Conservation (phyloP, 1,140 invertebrate genomes). For the Pseudomyrmex sp. region DNA sequence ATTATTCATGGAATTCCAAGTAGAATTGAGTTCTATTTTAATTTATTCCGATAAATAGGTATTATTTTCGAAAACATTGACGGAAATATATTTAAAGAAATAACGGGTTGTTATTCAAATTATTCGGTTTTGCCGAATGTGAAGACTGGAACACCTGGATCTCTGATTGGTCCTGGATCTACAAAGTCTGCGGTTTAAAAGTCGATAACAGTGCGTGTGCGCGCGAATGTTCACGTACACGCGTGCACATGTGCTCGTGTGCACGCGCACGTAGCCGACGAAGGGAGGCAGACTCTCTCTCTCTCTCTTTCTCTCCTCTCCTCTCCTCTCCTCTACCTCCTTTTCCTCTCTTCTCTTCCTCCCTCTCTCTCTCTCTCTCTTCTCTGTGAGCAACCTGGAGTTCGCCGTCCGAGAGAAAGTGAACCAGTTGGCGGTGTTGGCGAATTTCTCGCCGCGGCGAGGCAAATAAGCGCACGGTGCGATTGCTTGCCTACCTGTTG, state of each 20-base stretch:
- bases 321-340: too few relatives aligned
- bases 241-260: background rate
- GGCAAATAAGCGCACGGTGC: constrained; percentile 59
- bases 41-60: too few relatives aligned
- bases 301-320: too few relatives aligned
- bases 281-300: too few relatives aligned
- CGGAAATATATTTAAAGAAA: too few relatives aligned
- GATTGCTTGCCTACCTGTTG: constrained; percentile 56
- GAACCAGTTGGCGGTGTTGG: constrained; percentile 82
- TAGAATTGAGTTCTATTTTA: too few relatives aligned
- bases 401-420: constrained; percentile 82
- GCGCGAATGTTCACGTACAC: background rate
- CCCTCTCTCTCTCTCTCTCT: too few relatives aligned
- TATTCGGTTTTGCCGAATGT: background rate
- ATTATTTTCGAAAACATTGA: too few relatives aligned
- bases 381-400: constrained; percentile 60
- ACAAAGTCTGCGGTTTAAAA: constrained; percentile 37
- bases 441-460: constrained; percentile 76
- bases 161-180: constrained; percentile 47
- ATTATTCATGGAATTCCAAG: too few relatives aligned
- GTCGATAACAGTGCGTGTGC: background rate
- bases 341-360: too few relatives aligned
- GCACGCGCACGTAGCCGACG: too few relatives aligned
- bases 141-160: constrained; percentile 48
- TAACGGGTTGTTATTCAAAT: too few relatives aligned